Evolutionary conservation across 2,888 invertebrate species (phyloP), one percentile per base, ranked within the genome.

Genomic region (Dasysyrphus tricinctus): DNA sequence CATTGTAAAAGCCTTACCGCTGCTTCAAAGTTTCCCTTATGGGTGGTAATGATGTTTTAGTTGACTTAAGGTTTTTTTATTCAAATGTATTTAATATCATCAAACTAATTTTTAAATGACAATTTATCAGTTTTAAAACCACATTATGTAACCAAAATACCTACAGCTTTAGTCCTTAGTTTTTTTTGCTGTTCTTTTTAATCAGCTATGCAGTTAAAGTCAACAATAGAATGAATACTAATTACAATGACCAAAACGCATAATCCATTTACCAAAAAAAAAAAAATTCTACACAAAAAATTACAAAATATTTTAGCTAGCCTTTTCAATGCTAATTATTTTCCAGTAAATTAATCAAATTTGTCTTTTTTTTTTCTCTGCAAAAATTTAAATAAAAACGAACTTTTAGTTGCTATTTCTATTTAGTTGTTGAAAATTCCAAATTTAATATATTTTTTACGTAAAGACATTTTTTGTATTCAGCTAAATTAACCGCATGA

Each of bases 291-390:
- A 5, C 24, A 67, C 8, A 34, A 67, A 69, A 69, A 65, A 47
- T 1, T 42, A 44, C n/a, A 24, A n/a, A 34, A 14, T 51, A 54
- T 69, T 54, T 39, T 24, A 69, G 49, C 67, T 54, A 78, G 73
- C 67, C 47, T 39, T 47, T 82, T 78, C 61, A 69, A 49, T 16
- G 72, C 34, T 72, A 61, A 80, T 70, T 70, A 83, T 72, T 76
- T 80, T 80, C 65, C 80, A 80, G 70, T 80, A 61, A 84, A 84
- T 80, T 80, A 84, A 76, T 39, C 76, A 76, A 80, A 84, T 84
- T 80, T 56, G 65, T n/a, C 65, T 54, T 24, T 54, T 54, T 24
- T 54, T 67, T 24, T 7, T 16, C 39, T 8, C 42, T 44, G 16
- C n/a, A 14, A n/a, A 42, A 34, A 14, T n/a, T 61, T 19, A 49